Evolutionary conservation across 2,888 invertebrate genomes (phyloP).

Genomic region (Thymelicus lineola): DNA sequence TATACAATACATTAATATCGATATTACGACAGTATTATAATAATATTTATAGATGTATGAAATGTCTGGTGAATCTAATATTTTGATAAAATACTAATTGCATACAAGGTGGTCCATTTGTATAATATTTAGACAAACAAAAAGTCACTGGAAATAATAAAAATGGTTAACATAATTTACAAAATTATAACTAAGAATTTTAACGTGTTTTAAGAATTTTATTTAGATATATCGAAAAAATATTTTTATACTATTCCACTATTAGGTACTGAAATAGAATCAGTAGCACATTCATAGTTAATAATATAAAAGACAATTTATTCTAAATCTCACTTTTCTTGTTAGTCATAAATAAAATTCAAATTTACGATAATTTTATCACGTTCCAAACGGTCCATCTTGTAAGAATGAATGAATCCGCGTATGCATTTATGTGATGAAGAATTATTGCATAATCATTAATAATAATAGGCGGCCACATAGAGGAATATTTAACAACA

Average conservation of each 20-base stretch:
- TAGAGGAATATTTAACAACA: constrained; percentile 30
- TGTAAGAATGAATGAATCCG: constrained; percentile 10
- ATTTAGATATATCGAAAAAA: neutral
- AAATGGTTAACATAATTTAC: neutral
- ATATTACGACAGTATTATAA: neutral
- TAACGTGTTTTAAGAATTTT: neutral
- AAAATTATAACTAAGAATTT: constrained; percentile 1
- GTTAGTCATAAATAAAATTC: neutral
- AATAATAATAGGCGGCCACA: constrained; percentile 35
- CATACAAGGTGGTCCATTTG: neutral
- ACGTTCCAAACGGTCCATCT: constrained; percentile 4
- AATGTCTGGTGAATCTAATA: no score
- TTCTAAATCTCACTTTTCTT: neutral
- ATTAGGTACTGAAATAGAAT: neutral
- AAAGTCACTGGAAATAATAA: constrained; percentile 4
- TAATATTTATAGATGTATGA: neutral
- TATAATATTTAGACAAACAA: neutral
- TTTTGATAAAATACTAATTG: neutral
- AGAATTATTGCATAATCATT: constrained; percentile 25
- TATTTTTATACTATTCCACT: neutral
- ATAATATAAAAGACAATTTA: neutral
- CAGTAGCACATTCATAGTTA: neutral
- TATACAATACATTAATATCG: neutral
- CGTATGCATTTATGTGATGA: constrained; percentile 18
- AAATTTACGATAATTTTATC: neutral